phyloP scores from a whole-genome alignment of 2,113 vertebrate genomes.

The Taxidea taxus region DNA sequence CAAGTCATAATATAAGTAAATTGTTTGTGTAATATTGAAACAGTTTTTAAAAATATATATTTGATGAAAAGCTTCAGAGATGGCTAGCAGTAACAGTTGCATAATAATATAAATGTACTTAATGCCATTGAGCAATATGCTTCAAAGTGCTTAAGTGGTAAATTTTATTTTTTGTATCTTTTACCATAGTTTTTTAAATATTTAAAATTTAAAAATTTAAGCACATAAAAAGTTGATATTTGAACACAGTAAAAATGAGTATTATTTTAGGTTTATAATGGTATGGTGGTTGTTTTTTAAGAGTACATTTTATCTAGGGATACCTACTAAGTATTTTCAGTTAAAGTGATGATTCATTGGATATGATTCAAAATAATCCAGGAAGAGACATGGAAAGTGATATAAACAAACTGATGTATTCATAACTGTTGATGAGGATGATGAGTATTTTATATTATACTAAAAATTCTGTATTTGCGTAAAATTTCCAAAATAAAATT shows the following conservation, averaged over 20 bases:
- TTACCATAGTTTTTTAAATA: neutral
- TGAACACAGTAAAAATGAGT: neutral
- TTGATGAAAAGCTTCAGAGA: neutral
- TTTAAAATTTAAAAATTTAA: neutral
- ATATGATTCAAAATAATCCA: neutral
- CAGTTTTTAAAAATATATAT: neutral
- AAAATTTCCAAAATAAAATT: neutral
- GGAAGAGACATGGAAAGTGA: neutral
- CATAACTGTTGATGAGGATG: neutral
- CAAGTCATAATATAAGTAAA: neutral
- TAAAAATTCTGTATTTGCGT: neutral
- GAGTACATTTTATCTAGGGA: neutral
- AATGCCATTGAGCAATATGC: neutral
- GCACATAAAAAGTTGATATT: neutral
- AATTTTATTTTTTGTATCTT: neutral
- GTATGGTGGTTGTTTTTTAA: neutral
- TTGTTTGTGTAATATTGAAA: neutral
- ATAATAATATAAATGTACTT: neutral
- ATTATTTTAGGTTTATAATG: neutral
- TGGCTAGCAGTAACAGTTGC: neutral
- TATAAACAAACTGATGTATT: neutral
- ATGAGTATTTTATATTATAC: neutral
- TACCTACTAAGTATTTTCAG: neutral
- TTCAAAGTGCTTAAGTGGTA: neutral
- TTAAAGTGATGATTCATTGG: neutral